Percentiles rank a stretch among this genome's conserved stretches.
Conservation (phyloP, 2,113 vertebrate genomes). For the Centropristis striata region DNA sequence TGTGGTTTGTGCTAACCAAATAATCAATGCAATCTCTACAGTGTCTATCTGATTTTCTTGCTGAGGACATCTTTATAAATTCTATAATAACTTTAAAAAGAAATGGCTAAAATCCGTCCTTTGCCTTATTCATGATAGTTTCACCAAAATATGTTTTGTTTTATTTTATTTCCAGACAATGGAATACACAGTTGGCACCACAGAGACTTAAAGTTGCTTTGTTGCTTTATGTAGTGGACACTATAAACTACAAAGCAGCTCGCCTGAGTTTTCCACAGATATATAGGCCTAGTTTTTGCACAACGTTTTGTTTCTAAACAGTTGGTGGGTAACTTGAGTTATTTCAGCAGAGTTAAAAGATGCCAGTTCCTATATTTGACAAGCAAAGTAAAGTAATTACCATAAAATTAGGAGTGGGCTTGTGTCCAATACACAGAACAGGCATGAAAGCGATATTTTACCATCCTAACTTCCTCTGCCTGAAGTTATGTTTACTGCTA, state of each 20-base stretch:
- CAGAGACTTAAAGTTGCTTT: not conserved
- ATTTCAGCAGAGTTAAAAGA: no score
- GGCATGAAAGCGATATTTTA: not conserved
- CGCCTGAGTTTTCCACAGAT: not conserved
- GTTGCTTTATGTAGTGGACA: not conserved
- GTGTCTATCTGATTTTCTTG: no score
- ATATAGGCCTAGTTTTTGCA: rapidly evolving
- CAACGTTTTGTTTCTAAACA: not conserved
- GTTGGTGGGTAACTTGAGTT: not conserved
- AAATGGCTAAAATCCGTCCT: not conserved
- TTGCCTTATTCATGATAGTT: not conserved
- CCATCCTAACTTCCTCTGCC: not conserved
- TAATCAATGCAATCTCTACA: no score
- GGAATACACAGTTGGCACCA: not conserved
- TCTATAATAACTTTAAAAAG: no score
- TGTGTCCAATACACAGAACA: not conserved
- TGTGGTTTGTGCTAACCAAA: no score
- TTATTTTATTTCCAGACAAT: slow-evolving; percentile 28
- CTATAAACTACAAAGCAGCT: not conserved
- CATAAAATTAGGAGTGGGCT: not conserved
- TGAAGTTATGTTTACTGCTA: slow-evolving; percentile 20
- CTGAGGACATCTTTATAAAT: no score
- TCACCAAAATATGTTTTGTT: not conserved
- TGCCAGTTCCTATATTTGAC: not conserved
- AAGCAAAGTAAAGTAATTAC: not conserved